Percentiles rank a stretch among this genome's conserved stretches.
Conservation (phyloP, 2,797 vertebrate species). For the Loriculus beryllinus region DNA sequence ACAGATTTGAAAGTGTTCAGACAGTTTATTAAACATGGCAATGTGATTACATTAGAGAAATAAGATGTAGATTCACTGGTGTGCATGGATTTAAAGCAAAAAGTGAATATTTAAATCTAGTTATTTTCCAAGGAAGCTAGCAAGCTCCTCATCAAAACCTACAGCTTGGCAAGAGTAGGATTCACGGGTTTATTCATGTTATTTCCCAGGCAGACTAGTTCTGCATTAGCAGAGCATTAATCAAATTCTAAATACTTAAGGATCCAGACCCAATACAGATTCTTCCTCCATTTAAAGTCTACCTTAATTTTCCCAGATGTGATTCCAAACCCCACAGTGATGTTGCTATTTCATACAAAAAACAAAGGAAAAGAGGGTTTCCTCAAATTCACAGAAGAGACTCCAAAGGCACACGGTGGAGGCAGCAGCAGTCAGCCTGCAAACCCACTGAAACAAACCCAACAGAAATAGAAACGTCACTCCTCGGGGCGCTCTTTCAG, state of each 20-base stretch:
- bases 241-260: not conserved
- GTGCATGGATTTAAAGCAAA: not conserved
- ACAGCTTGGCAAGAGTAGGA: not conserved
- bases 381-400: not conserved
- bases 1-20: not conserved
- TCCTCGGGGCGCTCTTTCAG: not conserved
- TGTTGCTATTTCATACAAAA: not conserved
- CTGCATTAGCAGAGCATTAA: not conserved
- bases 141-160: not conserved
- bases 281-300: not conserved
- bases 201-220: not conserved
- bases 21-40: not conserved
- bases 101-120: not conserved
- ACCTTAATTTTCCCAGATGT: not conserved
- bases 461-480: not conserved
- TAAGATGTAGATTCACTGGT: not conserved
- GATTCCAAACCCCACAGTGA: not conserved
- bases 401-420: not conserved
- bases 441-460: not conserved
- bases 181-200: not conserved
- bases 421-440: not conserved
- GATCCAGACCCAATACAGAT: not conserved
- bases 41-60: slow-evolving; percentile 1
- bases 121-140: not conserved
- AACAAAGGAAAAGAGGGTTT: not conserved